These are phyloP conservation scores for Choloepus hoffmanni DNA, from an alignment of 2,113 vertebrate genomes.

Conservation along the genomic window DNA sequence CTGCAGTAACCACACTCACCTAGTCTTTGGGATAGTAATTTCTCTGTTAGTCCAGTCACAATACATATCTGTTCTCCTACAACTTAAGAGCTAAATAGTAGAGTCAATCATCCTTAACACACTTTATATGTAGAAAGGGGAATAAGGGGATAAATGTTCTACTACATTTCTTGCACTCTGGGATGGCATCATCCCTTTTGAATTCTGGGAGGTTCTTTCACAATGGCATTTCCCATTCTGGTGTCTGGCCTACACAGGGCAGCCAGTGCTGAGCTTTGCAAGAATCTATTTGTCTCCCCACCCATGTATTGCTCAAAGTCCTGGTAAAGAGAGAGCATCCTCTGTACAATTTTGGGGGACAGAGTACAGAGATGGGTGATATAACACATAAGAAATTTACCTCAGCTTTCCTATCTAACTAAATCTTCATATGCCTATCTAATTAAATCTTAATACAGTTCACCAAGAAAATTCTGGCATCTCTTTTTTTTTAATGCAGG, in stretches of 20 bases:
- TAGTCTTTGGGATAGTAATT: not conserved
- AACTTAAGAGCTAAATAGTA: not conserved
- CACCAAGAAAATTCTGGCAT: not conserved
- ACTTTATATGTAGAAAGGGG: not conserved
- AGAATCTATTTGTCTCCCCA: not conserved
- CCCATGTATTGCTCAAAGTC: not conserved
- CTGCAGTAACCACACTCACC: not conserved
- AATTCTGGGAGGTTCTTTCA: not conserved
- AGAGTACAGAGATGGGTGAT: not conserved
- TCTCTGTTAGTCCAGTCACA: not conserved
- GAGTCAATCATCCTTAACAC: not conserved
- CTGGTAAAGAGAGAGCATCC: not conserved
- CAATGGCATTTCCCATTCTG: not conserved
- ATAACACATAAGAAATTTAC: not conserved
- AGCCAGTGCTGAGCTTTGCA: not conserved
- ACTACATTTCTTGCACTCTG: not conserved
- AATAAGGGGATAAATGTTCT: not conserved
- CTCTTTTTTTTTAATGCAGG: not conserved
- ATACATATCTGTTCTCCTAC: not conserved
- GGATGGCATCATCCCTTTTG: not conserved
- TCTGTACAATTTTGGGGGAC: not conserved
- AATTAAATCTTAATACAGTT: not conserved
- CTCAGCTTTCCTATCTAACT: not conserved
- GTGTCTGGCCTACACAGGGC: not conserved
- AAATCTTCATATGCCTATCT: not conserved